Base-by-base conservation (phyloP, 1,140 invertebrate genomes). In the Piezodorus guildinii region DNA sequence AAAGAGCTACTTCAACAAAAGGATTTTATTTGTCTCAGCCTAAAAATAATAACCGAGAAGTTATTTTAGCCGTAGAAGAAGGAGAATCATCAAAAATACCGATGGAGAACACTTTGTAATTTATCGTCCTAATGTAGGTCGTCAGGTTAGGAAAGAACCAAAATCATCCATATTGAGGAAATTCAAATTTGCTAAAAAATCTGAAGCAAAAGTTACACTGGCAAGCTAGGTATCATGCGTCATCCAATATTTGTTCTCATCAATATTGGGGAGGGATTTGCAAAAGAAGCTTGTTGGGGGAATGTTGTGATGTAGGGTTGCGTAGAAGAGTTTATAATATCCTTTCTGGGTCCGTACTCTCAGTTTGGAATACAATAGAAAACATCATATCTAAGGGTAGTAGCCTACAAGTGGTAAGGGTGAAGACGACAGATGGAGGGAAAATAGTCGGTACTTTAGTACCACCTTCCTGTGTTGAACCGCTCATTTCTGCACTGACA, bases 351-450 rank as follows among this genome's bases (percentile, higher is more conserved):
- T 94, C 91, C 2, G 92, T 98, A 63, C 78, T 98, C 61, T 89
- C 89, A 49, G 91, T 97, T 14, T 98, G 95, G 95, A 86, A 86
- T 67, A 83, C 90, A 58, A 86, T 97, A 8, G 95, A 97, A 77
- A 80, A 80, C 43, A 85, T 90, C 66, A 74, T 90, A 64, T 80
- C 82, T n/a, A 70, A 77, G 17, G 71, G 72, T n/a, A 80, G 81
- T 25, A 93, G 93, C 74, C 92, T 98, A 87, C 96, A 98, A 78
- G 92, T 98, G 67, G 90, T 98, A 69, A 83, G 95, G 61, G 79
- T 98, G 69, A 84, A 90, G 73, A 93, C 91, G 14, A 79, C 75
- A 75, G 87, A 91, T 69, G 88, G 86, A 10, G 76, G 87, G 62
- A 93, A 93, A 78, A 87, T 95, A 70, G 91, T 96, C 49, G 87